Conservation (phyloP, 1,140 invertebrate species). For the Bombus fervidus region DNA sequence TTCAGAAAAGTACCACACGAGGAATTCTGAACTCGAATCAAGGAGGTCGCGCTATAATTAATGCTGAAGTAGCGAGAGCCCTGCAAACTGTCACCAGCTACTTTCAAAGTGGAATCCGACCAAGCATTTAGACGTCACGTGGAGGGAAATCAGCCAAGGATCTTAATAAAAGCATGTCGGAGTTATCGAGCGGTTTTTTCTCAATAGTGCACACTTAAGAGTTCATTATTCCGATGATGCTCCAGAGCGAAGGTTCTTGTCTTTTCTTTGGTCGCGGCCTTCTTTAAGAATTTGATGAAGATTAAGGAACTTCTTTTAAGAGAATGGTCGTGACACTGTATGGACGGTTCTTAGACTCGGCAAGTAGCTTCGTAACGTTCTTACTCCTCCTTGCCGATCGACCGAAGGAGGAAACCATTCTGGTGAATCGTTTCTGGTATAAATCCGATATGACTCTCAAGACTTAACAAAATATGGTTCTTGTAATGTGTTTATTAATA, state of each 20-base stretch:
- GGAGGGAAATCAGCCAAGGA: conserved; percentile 14
- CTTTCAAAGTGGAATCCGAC: conserved; percentile 13
- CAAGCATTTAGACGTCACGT: conserved; percentile 14
- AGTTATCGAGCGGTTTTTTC: conserved; percentile 23
- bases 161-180: conserved; percentile 46
- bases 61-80: conserved; percentile 53
- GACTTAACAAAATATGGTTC: too few species aligned
- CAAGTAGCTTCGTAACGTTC: not conserved
- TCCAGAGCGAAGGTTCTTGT: not conserved
- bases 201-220: conserved; percentile 19
- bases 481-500: too few species aligned
- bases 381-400: not conserved
- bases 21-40: not conserved
- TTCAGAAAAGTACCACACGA: not conserved
- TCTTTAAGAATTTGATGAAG: conserved; percentile 30
- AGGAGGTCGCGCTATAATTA: conserved; percentile 66
- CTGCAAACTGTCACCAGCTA: conserved; percentile 35
- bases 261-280: not conserved
- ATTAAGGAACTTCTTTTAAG: conserved; percentile 24
- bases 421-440: not conserved
- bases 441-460: not conserved
- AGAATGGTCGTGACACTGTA: not conserved
- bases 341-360: not conserved
- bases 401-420: not conserved
- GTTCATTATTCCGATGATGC: conserved; percentile 45